Evolutionary conservation across 2,797 vertebrate genomes (phyloP).

Genomic region (Dryobates pubescens): DNA sequence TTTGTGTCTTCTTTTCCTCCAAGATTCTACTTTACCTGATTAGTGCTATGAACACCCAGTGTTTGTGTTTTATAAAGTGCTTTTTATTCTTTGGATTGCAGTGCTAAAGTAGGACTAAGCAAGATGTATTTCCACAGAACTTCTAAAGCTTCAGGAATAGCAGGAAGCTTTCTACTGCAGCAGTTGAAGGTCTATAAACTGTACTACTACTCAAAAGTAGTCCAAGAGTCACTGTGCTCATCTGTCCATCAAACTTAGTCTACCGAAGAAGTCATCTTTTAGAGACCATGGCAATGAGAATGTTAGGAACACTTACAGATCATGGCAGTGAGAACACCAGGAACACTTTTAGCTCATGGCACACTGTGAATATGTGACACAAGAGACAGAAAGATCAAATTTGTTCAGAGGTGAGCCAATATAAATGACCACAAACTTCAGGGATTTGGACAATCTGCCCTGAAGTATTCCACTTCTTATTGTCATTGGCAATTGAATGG

Average conservation of each 20-base stretch:
- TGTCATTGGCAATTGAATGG: not conserved
- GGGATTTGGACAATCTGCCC: not conserved
- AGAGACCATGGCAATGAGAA: not conserved
- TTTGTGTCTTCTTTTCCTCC: slow-evolving; percentile 16
- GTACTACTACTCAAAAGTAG: not conserved
- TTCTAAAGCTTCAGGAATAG: not conserved
- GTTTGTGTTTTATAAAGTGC: not conserved
- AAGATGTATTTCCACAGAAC: not conserved
- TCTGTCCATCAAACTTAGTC: not conserved
- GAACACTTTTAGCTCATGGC: not conserved
- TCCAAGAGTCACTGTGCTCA: not conserved
- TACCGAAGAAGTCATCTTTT: not conserved
- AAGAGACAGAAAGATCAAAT: not conserved
- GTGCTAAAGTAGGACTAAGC: not conserved
- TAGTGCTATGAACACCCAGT: not conserved
- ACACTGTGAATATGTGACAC: not conserved
- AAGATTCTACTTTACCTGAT: not conserved
- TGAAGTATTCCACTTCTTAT: not conserved
- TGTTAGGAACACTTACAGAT: not conserved
- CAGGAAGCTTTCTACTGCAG: not conserved
- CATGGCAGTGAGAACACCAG: too few species aligned
- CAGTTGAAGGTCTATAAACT: not conserved
- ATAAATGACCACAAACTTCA: not conserved
- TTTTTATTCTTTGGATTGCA: not conserved
- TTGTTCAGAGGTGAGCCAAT: not conserved